These are phyloP conservation scores for Morus bassanus DNA, from an alignment of 2,797 vertebrate genomes.

Conservation along the genomic window DNA sequence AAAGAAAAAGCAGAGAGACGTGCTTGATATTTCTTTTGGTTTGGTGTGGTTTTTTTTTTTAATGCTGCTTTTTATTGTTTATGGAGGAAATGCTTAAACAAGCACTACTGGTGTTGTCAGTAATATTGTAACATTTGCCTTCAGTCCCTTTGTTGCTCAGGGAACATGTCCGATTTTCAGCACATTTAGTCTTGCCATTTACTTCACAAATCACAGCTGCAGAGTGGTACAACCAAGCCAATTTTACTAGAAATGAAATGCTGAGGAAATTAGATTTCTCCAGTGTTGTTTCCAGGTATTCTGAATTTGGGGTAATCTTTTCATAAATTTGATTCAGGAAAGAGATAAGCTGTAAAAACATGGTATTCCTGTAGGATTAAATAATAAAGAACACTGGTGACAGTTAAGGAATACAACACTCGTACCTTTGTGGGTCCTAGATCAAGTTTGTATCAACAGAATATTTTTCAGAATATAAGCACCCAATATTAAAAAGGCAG, in stretches of 20 bases:
- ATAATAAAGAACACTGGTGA: constrained; percentile 41
- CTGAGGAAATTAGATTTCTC: constrained; percentile 49
- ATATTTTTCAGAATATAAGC: background rate
- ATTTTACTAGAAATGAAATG: constrained; percentile 66
- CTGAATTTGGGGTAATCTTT: background rate
- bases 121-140: constrained; percentile 74
- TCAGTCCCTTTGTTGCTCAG: constrained; percentile 69
- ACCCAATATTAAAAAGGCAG: background rate
- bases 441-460: background rate
- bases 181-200: constrained; percentile 69
- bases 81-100: constrained; percentile 66
- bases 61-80: constrained; percentile 51
- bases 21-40: background rate
- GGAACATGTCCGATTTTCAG: constrained; percentile 66
- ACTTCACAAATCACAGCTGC: constrained; percentile 68
- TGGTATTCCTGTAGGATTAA: constrained; percentile 28
- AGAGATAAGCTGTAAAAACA: constrained; percentile 41
- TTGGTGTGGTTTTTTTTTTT: background rate
- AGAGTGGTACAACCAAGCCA: constrained; percentile 43
- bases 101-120: constrained; percentile 53
- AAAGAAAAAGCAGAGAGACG: background rate
- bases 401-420: constrained; percentile 49
- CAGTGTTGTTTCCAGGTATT: constrained; percentile 18
- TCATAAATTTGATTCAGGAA: constrained; percentile 36
- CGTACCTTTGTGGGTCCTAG: background rate